These are phyloP conservation scores for Caenorhabditis latens DNA, from an alignment of 1,140 invertebrate genomes.

Conservation along the genomic window DNA sequence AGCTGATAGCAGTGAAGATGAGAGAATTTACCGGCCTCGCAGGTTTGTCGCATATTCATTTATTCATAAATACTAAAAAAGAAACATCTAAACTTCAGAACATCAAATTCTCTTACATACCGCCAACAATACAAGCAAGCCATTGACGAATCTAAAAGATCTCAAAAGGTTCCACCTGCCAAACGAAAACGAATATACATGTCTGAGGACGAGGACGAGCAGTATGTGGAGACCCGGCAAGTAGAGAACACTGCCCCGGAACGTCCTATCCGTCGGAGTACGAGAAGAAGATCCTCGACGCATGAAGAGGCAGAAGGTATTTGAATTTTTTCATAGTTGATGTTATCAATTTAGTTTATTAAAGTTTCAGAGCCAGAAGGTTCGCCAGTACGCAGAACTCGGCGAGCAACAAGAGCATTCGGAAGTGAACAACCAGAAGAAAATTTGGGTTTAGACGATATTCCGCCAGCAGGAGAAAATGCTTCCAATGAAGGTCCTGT, in stretches of 20 bases:
- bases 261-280: not conserved
- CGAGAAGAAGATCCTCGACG: not conserved
- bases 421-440: not conserved
- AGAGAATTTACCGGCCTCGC: constrained; percentile 9
- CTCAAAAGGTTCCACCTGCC: constrained; percentile 3
- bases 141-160: constrained; percentile 16
- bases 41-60: not conserved
- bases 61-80: not conserved
- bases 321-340: not conserved
- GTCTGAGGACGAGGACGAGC: constrained; percentile 40
- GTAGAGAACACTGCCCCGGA: not conserved
- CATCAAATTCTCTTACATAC: constrained; percentile 7
- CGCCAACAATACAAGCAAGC: constrained; percentile 4
- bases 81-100: not conserved
- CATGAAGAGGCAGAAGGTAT: constrained; percentile 24
- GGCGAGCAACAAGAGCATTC: not conserved
- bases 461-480: not conserved
- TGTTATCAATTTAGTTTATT: not conserved
- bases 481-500: not conserved
- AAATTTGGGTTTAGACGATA: not conserved
- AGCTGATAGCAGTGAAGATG: constrained; percentile 11
- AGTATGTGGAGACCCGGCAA: not conserved
- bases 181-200: constrained; percentile 25
- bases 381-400: constrained; percentile 7
- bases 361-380: constrained; percentile 30